Conservation (phyloP, 2,113 vertebrate species). For the Corythornis madagascariensis region DNA sequence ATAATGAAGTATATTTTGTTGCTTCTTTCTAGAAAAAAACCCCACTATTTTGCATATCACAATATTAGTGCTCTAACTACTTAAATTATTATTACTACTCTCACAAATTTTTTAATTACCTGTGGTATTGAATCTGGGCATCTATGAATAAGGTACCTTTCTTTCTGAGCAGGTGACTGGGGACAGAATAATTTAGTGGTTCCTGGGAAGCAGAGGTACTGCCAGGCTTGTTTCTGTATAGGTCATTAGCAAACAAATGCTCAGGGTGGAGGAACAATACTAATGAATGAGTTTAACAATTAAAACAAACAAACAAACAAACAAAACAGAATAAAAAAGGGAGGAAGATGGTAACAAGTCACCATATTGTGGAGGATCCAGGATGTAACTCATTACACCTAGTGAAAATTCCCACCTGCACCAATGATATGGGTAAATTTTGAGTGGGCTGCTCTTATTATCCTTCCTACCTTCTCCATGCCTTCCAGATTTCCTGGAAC, state of each 20-base stretch:
- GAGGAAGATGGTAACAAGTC: neutral
- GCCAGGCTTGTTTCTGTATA: neutral
- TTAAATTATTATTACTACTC: neutral
- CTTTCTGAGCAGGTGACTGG: neutral
- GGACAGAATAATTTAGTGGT: neutral
- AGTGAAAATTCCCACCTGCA: neutral
- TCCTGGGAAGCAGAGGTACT: neutral
- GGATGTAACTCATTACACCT: neutral
- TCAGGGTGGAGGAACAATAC: neutral
- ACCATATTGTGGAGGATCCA: fast-evolving
- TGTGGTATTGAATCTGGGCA: neutral
- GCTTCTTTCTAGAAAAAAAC: neutral
- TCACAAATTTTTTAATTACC: neutral
- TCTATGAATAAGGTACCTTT: neutral
- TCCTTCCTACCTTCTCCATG: neutral
- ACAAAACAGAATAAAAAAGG: too few relatives aligned
- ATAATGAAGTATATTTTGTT: neutral
- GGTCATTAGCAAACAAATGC: neutral
- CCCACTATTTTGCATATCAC: neutral
- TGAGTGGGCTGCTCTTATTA: neutral
- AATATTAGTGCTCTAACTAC: neutral
- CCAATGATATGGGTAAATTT: neutral
- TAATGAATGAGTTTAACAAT: neutral
- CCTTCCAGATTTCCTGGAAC: neutral
- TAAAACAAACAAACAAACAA: neutral